Conservation (phyloP, 2,888 invertebrate species). For the Pandemis corylana region DNA sequence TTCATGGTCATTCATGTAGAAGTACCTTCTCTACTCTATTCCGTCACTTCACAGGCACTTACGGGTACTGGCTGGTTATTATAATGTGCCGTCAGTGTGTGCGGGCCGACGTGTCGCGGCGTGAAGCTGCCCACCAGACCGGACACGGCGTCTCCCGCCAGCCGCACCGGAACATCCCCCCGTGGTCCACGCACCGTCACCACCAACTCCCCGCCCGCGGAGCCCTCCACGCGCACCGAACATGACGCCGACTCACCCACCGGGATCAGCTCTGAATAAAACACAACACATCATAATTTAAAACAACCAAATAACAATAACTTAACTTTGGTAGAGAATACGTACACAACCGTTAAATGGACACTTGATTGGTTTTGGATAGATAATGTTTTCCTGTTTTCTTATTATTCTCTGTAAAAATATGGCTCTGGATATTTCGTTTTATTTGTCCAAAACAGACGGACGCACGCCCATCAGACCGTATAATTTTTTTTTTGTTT, state of each 20-base stretch:
- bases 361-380: no score
- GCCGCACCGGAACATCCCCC: conserved; percentile 94
- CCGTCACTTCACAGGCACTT: conserved; percentile 44
- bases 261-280: conserved; percentile 90
- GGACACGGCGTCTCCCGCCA: conserved; percentile 94
- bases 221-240: conserved; percentile 81
- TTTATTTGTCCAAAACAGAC: no score
- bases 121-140: conserved; percentile 97
- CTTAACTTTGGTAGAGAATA: no score
- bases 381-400: no score
- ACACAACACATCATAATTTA: not conserved
- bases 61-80: conserved; percentile 93
- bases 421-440: no score
- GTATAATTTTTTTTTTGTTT: no score
- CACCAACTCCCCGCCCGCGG: conserved; percentile 91
- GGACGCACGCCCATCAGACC: no score
- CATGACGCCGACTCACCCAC: conserved; percentile 87
- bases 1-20: not conserved
- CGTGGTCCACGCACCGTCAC: conserved; percentile 95
- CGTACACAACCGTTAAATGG: no score
- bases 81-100: conserved; percentile 95
- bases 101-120: conserved; percentile 96
- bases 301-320: no score
- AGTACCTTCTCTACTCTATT: not conserved
- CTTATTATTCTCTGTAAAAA: no score